Evolutionary conservation across 64 coral and sea anemone species (phyloP), one percentile per base, ranked within the genome.

Genomic region (Stichodactyla mertensii): DNA sequence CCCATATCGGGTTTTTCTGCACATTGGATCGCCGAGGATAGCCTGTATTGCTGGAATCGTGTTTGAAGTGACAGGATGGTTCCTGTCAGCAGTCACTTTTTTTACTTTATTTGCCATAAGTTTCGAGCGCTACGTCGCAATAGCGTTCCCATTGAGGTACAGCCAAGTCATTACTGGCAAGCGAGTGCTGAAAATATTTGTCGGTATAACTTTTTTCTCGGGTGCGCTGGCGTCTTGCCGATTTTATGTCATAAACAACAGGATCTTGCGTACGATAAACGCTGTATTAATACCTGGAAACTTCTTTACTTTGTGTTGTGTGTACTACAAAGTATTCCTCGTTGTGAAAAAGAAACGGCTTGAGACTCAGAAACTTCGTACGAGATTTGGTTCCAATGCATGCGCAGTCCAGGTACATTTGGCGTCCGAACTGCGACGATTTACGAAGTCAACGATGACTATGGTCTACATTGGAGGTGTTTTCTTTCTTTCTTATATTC

Each of bases 271-370:
- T 51, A 83, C 86, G 10, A 55, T 82, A 15, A 81, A 89, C 62
- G 54, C 91, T 54, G 52, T 55, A 5, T 54, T 92, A 51, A 92
- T 86, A 89, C 85, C 84, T n/a, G 5, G 84, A 4, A 92, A 82
- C 54, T 54, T 88, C 16, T 79, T 91, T 4, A 60, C 86, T 6
- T 78, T 89, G 0, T 87, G 81, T 9, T 52, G 88, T 51, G 64
- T 91, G 15, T 89, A 95, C 20, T 81, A 79, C 7, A 80, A 55
- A 1, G 77, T 95, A 27, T 85, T 88, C 62, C 22, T 52, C 0
- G 91, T 92, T 11, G 87, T 95, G 6, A 61, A 88, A 10, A 57
- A 74, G 5, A 23, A 26, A 55, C 23, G 27, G 2, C 57, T 58
- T 78, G 18, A 87, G 10, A 55, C 51, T 58, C 86, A 87, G 16